phyloP scores from a whole-genome alignment of 2,888 invertebrate genomes.

The Lasioglossum villosulum region DNA sequence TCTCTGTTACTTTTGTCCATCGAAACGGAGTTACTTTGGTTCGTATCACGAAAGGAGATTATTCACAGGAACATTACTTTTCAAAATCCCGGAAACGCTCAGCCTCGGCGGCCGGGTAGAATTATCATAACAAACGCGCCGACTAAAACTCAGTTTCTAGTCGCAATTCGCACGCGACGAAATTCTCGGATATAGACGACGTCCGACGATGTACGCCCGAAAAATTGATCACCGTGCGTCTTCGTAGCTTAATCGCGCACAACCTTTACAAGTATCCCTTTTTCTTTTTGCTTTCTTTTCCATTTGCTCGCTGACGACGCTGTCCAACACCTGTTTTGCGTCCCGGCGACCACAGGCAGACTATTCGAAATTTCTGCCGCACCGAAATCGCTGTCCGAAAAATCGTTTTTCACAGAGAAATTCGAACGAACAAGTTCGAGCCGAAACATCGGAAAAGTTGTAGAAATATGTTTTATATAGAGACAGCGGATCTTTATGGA shows the following conservation, averaged over 20 bases:
- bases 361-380: background rate
- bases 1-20: constrained; percentile 18
- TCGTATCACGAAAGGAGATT: constrained; percentile 69
- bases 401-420: background rate
- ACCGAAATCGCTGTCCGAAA: background rate
- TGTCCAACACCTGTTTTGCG: background rate
- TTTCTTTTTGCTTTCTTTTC: constrained; percentile 16
- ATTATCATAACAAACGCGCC: constrained; percentile 46
- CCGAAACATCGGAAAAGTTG: background rate
- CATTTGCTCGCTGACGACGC: constrained; percentile 11
- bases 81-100: constrained; percentile 54
- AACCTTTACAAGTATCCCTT: constrained; percentile 53
- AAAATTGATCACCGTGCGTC: constrained; percentile 4
- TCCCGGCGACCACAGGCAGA: background rate
- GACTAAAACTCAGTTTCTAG: constrained; percentile 39
- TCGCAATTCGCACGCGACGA: constrained; percentile 26
- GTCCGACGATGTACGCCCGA: background rate
- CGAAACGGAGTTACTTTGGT: constrained; percentile 63
- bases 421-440: background rate
- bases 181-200: constrained; percentile 7
- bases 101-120: constrained; percentile 46
- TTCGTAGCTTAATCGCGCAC: constrained; percentile 49
- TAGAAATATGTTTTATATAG: constrained; percentile 26
- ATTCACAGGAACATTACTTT: constrained; percentile 72
- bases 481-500: no score